phyloP scores from a whole-genome alignment of 2,113 vertebrate genomes.

The Monopterus albus region DNA sequence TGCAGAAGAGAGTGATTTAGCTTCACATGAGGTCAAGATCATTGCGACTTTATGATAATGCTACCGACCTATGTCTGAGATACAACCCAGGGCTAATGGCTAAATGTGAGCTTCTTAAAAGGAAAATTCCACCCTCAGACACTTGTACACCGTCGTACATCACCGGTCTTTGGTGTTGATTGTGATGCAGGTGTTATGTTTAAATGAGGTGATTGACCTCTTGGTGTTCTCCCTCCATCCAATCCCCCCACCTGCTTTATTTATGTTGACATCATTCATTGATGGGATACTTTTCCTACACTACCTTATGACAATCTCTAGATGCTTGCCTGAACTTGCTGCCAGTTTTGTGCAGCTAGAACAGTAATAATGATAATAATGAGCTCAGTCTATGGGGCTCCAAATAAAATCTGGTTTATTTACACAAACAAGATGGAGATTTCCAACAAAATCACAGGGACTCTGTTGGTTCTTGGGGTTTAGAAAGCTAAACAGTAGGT shows the following conservation, averaged over 20 bases:
- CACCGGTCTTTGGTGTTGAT: not conserved
- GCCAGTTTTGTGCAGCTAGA: no score
- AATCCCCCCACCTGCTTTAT: not conserved
- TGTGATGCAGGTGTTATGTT: not conserved
- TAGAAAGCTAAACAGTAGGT: no score
- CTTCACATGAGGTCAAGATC: constrained; percentile 65
- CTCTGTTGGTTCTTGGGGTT: not conserved
- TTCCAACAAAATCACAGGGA: not conserved
- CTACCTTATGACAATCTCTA: not conserved
- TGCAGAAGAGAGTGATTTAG: constrained; percentile 46
- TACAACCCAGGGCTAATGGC: constrained; percentile 41
- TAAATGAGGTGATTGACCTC: not conserved
- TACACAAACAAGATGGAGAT: not conserved
- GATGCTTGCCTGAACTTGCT: not conserved
- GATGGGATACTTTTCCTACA: no score
- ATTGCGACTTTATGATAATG: constrained; percentile 43
- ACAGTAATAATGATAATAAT: no score
- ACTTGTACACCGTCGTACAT: not conserved
- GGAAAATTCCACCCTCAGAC: constrained; percentile 46
- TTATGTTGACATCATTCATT: constrained; percentile 1
- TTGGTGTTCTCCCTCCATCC: not conserved
- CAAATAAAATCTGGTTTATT: no score
- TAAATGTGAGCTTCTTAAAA: constrained; percentile 52
- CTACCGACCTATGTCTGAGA: constrained; percentile 30
- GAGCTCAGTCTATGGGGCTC: no score